Base-by-base conservation (phyloP, 2,113 vertebrate genomes). In the Psittacus erithacus region DNA sequence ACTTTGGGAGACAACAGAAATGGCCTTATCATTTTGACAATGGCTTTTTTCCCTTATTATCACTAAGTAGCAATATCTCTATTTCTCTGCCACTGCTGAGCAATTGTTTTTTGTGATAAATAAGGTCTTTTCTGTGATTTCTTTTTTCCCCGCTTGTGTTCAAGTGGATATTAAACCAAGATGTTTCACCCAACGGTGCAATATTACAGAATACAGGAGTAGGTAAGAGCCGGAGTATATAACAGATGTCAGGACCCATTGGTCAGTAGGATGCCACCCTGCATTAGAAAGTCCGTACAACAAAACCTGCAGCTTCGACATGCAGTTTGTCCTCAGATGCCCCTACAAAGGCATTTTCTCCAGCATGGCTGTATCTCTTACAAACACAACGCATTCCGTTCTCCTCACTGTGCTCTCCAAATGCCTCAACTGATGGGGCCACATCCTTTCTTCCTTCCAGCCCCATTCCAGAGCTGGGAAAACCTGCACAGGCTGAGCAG, bases 1-100 rank as follows among this genome's bases (percentile, higher is more conserved):
- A 96, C 96, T 97, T 92, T 90, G 94, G 95, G 96, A 97, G 95
- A 96, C 86, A 92, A 94, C 92, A 94, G 93, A 97, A 97, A 97
- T 86, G 88, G 96, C 88, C 94, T 96, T 97, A 96, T 97, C 96
- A 96, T 97, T 97, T 96, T 96, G 96, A 97, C 96, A 95, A 96
- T 90, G 88, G 64, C 89, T 97, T 96, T 95, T 96, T 94, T 53
- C 94, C 88, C 91, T 96, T 97, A 96, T 97, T 97, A 97, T 95
- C 91, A 0, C 93, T 93, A 96, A 94, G 91, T 97, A 97, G 96
- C 95, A 96, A 93, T 97, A 95, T 97, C 94, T 96, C 93, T 96
- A 90, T 95, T 97, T 93, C 94, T 53, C 83, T 23, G 12, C 69
- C 47, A 78, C 91, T 83, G 82, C 86, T 18, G 81, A 96, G 79